Base-by-base conservation (phyloP, 2,113 vertebrate genomes). In the Edolisoma coerulescens region DNA sequence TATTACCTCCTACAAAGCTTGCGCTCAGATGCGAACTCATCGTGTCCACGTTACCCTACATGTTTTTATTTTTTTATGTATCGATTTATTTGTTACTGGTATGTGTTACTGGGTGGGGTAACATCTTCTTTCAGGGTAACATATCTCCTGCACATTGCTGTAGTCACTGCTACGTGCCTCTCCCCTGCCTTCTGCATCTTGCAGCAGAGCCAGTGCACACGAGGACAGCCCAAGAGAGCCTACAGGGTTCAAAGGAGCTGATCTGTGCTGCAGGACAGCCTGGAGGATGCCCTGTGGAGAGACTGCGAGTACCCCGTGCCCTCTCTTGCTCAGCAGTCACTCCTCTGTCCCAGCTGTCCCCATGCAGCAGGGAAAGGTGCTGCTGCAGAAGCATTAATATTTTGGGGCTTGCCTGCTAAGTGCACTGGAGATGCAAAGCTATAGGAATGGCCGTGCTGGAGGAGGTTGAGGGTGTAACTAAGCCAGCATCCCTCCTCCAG, bases 241-340 rank as follows among this genome's bases (percentile, higher is more conserved):
- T 17, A 1, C 0, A 11, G 67, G 28, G 28, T 10, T 50, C 42
- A 28, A 13, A 77, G 49, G 30, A 82, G 14, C 30, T 60, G 60
- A 16, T 53, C 6, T 1, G 1, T 21, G 64, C 15, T 20, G 41
- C 2, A 8, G 47, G 49, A 33, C 23, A 54, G 68, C 16, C 60
- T 27, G 57, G 10, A 70, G 37, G 47, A 30, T 32, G 44, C 33
- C 11, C 44, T 54, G 52, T 5, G 8, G 54, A 27, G 30, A 47
- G 1, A 19, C 41, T 35, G n/a, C 9, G 15, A 19, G 47, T 4
- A 7, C 41, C 41, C 39, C 0, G 0, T 44, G 50, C 27, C 39
- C 74, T 44, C 39, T 59, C 20, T 6, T 10, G 7, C 49, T 35
- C 47, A 83, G 37, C 61, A 49, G 52, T 12, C 22, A 3, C 35